These are phyloP conservation scores for Harpalus rufipes DNA, from an alignment of 2,888 invertebrate genomes.

Conservation along the genomic window DNA sequence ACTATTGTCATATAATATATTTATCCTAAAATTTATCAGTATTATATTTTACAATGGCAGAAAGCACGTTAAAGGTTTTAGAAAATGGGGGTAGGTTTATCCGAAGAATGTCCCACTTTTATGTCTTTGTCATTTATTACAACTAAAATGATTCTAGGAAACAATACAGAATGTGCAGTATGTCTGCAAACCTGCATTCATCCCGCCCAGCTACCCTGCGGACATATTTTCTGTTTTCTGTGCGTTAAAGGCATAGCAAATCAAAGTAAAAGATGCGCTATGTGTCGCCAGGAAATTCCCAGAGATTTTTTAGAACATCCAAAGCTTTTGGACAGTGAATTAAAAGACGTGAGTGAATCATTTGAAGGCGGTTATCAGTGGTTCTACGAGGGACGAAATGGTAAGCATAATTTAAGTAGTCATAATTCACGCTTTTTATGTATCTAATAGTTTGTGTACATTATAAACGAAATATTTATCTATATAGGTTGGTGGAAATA, in stretches of 20 bases:
- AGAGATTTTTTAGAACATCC: slow-evolving; percentile 92
- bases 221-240: slow-evolving; percentile 97
- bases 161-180: slow-evolving; percentile 89
- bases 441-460: slow-evolving; percentile 1
- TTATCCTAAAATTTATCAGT: background rate
- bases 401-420: slow-evolving; percentile 78
- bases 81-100: background rate
- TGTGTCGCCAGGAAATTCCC: slow-evolving; percentile 96
- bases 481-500: slow-evolving; percentile 86
- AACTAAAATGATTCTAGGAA: slow-evolving; percentile 57
- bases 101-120: slow-evolving; percentile 12
- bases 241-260: slow-evolving; percentile 96
- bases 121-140: background rate
- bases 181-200: slow-evolving; percentile 94
- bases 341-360: slow-evolving; percentile 74
- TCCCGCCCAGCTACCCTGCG: slow-evolving; percentile 95
- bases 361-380: slow-evolving; percentile 90
- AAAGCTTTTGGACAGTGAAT: slow-evolving; percentile 82
- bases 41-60: slow-evolving; percentile 27
- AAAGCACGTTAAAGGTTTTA: slow-evolving; percentile 28
- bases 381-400: slow-evolving; percentile 97
- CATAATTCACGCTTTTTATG: too few species aligned
- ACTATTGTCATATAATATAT: background rate
- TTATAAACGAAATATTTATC: slow-evolving; percentile 54
- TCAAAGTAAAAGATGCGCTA: slow-evolving; percentile 93